Evolutionary conservation across 30 jellyfish, hydroid and myxozoan genomes (phyloP).

Genomic region (Sanderia malayensis): DNA sequence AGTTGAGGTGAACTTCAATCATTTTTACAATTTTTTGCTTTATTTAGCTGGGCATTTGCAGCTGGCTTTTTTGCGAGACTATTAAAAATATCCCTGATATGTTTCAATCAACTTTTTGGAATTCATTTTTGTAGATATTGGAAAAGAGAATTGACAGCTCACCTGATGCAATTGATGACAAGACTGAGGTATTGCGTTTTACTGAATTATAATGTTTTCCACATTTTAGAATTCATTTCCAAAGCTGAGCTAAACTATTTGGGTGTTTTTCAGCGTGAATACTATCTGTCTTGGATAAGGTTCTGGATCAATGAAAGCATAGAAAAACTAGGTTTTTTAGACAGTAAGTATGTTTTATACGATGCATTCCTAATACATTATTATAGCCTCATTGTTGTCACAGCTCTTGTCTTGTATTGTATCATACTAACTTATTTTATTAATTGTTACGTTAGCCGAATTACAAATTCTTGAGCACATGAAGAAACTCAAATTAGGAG

Average conservation of each 20-base stretch:
- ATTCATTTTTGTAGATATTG: conserved; percentile 13
- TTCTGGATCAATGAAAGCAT: conserved; percentile 77
- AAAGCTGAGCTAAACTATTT: too few relatives aligned
- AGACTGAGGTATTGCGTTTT: conserved; percentile 19
- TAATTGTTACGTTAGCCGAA: too few relatives aligned
- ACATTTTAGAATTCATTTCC: too few relatives aligned
- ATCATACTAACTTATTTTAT: too few relatives aligned
- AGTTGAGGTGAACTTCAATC: conserved; percentile 67
- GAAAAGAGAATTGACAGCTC: conserved; percentile 44
- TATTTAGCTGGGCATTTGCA: neutral
- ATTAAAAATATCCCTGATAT: neutral
- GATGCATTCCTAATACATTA: too few relatives aligned
- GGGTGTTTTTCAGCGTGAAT: conserved; percentile 64
- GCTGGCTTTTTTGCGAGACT: neutral
- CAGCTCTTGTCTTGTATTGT: too few relatives aligned
- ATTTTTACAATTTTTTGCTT: too few relatives aligned
- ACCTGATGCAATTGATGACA: conserved; percentile 57
- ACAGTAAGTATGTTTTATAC: conserved; percentile 56
- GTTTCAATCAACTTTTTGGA: neutral
- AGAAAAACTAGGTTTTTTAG: conserved; percentile 50
- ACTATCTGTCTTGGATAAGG: conserved; percentile 78
- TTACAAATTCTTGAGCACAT: conserved; percentile 77
- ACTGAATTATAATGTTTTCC: too few relatives aligned
- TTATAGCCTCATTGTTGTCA: too few relatives aligned
- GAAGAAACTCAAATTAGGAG: conserved; percentile 63